These are phyloP conservation scores for Chaetodon auriga DNA, from an alignment of 2,113 vertebrate genomes.

Conservation along the genomic window DNA sequence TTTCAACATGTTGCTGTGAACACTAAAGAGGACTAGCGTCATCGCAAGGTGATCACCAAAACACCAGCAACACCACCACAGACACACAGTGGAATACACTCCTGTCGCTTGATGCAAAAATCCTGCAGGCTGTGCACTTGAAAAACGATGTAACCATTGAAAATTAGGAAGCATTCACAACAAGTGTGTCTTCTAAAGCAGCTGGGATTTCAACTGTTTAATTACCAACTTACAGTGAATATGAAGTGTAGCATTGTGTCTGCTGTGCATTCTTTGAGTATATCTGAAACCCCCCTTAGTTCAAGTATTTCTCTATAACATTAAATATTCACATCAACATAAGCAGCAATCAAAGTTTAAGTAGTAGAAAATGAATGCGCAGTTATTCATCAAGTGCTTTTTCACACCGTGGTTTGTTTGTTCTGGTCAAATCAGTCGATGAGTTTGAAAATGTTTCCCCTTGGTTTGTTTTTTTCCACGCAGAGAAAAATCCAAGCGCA, in stretches of 20 bases:
- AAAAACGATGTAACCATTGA: background rate
- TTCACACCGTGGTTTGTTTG: too few species aligned
- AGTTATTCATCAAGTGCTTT: background rate
- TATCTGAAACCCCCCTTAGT: background rate
- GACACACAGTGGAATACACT: background rate
- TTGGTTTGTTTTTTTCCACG: too few species aligned
- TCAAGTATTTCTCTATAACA: background rate
- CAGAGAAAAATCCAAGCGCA: too few species aligned
- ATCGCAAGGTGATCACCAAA: background rate
- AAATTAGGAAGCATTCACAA: slow-evolving; percentile 21
- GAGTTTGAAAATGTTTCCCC: too few species aligned
- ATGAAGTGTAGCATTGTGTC: slow-evolving; percentile 5
- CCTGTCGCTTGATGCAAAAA: background rate
- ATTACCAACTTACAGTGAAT: slow-evolving; percentile 15
- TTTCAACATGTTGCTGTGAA: slow-evolving; percentile 11
- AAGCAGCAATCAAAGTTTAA: background rate
- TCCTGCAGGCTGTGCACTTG: background rate
- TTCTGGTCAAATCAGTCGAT: too few species aligned
- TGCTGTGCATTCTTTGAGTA: background rate
- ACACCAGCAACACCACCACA: background rate
- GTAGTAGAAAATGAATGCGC: background rate
- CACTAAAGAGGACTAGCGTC: background rate
- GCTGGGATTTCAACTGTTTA: slow-evolving; percentile 13
- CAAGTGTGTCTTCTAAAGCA: slow-evolving; percentile 2
- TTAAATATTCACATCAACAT: background rate